Conservation (phyloP, 2,888 invertebrate genomes). For the Coleophora deauratella region DNA sequence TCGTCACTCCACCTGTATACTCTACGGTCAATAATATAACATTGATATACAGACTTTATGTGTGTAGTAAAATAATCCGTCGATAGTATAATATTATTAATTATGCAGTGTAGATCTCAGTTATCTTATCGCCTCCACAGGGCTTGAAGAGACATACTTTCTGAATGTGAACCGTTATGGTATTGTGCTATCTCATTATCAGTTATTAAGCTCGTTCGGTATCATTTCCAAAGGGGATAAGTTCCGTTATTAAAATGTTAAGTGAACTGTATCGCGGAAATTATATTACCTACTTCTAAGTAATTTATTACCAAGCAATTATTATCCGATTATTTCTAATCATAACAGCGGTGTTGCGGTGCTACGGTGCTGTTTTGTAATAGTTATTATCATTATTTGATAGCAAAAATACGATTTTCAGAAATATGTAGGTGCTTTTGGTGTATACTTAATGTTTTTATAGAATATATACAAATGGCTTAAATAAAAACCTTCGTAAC, state of each 20-base stretch:
- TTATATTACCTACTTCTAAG: constrained; percentile 10
- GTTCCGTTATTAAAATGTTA: constrained; percentile 32
- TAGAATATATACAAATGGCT: background rate
- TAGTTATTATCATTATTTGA: too few species aligned
- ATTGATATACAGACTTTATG: background rate
- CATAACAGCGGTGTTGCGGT: background rate
- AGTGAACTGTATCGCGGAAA: constrained; percentile 21
- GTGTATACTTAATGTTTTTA: background rate
- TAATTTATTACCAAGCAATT: constrained; percentile 2
- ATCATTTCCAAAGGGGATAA: constrained; percentile 17
- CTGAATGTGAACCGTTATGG: constrained; percentile 13
- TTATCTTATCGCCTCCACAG: constrained; percentile 16
- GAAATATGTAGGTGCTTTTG: too few species aligned
- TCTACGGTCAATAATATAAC: too few species aligned
- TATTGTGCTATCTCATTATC: constrained; percentile 26
- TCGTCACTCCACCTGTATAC: too few species aligned
- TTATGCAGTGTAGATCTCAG: constrained; percentile 27
- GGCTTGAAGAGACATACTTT: constrained; percentile 1
- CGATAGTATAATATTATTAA: constrained; percentile 8
- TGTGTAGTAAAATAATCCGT: background rate
- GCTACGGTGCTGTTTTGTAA: too few species aligned
- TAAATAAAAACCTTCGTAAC: too few species aligned
- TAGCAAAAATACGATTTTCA: too few species aligned
- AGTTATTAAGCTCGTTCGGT: constrained; percentile 25
- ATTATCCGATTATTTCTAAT: background rate